Evolutionary conservation across 53 echinoderm and acorn worm genomes (phyloP).

Genomic region (Temnopleurus reevesii): DNA sequence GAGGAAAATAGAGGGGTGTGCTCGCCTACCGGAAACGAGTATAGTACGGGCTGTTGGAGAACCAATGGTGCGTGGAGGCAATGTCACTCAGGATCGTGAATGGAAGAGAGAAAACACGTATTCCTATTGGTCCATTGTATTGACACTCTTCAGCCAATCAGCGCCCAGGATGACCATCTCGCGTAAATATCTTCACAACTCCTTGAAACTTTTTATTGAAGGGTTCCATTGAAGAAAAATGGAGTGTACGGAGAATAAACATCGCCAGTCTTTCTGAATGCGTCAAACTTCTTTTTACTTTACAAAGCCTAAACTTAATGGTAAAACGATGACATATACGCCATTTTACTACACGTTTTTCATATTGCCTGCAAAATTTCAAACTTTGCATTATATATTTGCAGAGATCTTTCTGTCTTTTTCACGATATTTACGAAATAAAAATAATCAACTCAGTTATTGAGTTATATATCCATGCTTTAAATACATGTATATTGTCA

Average conservation of each 20-base stretch:
- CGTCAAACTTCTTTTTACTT: no score
- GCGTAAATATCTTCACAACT: background rate
- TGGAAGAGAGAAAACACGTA: slow-evolving; percentile 1
- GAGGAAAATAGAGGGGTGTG: slow-evolving; percentile 13
- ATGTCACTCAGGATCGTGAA: slow-evolving; percentile 4
- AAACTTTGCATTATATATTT: no score
- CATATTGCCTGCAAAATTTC: no score
- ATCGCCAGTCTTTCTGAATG: no score
- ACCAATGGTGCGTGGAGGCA: slow-evolving; percentile 44
- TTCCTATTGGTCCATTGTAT: background rate
- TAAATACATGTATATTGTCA: no score
- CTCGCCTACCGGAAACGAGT: slow-evolving; percentile 46
- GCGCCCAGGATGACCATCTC: background rate
- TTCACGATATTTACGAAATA: background rate
- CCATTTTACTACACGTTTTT: no score
- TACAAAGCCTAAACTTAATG: no score
- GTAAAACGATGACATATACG: no score
- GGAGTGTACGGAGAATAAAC: no score
- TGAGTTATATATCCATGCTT: no score
- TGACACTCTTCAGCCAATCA: slow-evolving; percentile 4
- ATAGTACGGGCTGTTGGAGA: slow-evolving; percentile 46
- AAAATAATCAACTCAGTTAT: background rate
- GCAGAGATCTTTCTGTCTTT: background rate
- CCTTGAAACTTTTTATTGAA: slow-evolving; percentile 22
- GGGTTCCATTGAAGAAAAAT: no score